Percentiles rank a stretch among this genome's conserved stretches.
phyloP scores from a whole-genome alignment of 2,113 vertebrate genomes.

The Lophura nycthemera region DNA sequence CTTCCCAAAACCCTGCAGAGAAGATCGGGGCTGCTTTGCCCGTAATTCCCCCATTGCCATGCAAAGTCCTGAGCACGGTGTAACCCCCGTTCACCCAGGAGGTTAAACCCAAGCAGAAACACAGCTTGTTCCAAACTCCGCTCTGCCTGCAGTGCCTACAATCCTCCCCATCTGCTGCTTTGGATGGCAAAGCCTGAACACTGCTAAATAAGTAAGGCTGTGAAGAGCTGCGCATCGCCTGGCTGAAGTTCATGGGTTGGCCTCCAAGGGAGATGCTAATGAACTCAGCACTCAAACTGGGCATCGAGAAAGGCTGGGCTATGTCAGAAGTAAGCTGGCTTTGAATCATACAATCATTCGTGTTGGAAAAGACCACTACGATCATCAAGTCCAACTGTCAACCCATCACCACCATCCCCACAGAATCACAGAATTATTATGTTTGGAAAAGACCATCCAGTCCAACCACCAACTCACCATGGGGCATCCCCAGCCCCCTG shows the following conservation, averaged over 20 bases:
- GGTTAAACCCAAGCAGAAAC: not conserved
- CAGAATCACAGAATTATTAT: too few species aligned
- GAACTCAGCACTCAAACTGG: not conserved
- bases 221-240: not conserved
- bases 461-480: too few species aligned
- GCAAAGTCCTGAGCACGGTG: rapidly evolving
- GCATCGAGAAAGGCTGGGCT: not conserved
- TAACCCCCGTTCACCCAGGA: not conserved
- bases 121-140: not conserved
- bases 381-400: too few species aligned
- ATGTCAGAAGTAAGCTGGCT: not conserved
- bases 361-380: too few species aligned
- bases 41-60: not conserved
- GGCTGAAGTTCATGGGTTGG: not conserved
- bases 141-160: not conserved
- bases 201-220: not conserved
- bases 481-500: not conserved
- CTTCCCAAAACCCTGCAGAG: rapidly evolving
- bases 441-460: too few species aligned
- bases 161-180: not conserved
- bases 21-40: rapidly evolving
- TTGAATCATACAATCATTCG: too few species aligned
- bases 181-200: not conserved
- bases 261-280: not conserved
- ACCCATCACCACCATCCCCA: too few species aligned